Conservation (phyloP, 1,140 invertebrate genomes). For the Drosophila santomea region DNA sequence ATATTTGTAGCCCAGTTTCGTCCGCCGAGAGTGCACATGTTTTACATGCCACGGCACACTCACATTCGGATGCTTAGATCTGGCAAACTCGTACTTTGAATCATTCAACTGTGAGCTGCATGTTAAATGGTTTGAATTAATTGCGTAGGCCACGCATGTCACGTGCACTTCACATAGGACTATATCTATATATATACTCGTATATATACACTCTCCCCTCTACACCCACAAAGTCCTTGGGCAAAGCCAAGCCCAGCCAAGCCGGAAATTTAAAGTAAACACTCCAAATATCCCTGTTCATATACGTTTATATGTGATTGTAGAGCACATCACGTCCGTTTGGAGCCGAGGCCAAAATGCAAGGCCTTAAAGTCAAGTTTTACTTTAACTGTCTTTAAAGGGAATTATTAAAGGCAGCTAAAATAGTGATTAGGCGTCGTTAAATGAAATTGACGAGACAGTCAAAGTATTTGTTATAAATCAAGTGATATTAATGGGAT, state of each 20-base stretch:
- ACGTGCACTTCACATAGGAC: conserved; percentile 47
- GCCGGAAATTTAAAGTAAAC: conserved; percentile 35
- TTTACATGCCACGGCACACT: conserved; percentile 23
- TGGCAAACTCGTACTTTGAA: conserved; percentile 53
- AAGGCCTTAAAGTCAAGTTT: conserved; percentile 17
- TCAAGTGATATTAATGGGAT: background rate
- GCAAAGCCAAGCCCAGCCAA: conserved; percentile 4
- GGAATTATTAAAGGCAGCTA: background rate
- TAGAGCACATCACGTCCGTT: conserved; percentile 34
- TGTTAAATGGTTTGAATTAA: conserved; percentile 69
- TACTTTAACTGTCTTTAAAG: conserved; percentile 15
- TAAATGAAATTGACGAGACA: background rate
- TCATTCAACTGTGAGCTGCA: conserved; percentile 53
- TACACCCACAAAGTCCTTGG: conserved; percentile 20
- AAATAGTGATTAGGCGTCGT: background rate
- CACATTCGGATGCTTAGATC: background rate
- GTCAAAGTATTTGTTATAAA: background rate
- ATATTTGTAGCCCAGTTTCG: conserved; percentile 68
- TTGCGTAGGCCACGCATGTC: conserved; percentile 70
- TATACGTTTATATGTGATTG: conserved; percentile 4
- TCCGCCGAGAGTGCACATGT: conserved; percentile 18
- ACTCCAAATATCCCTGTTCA: conserved; percentile 7
- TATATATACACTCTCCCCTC: background rate
- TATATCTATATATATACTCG: background rate
- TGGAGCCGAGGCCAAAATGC: conserved; percentile 5